phyloP scores from a whole-genome alignment of 2,113 vertebrate species.

The Heteronetta atricapilla region DNA sequence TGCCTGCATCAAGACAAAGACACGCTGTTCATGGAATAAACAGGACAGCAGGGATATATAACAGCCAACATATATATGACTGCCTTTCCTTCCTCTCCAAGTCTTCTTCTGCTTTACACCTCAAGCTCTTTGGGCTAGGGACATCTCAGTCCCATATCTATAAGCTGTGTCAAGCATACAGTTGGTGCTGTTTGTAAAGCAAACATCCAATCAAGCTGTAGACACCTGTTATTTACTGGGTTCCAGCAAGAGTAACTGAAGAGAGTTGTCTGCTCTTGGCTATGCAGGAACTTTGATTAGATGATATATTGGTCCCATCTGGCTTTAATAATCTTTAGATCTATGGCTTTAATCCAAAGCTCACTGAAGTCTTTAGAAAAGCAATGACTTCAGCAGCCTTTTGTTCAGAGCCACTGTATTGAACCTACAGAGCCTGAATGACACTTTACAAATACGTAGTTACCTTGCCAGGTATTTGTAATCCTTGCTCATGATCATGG shows the following conservation, averaged over 20 bases:
- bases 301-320: background rate
- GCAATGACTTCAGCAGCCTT: background rate
- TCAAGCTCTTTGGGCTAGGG: background rate
- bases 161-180: background rate
- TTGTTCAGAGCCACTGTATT: background rate
- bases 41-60: background rate
- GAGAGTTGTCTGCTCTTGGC: background rate
- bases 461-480: slow-evolving; percentile 9
- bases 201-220: background rate
- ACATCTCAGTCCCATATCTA: background rate
- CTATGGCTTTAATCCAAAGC: background rate
- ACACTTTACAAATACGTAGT: background rate
- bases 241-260: background rate
- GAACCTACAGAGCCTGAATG: slow-evolving; percentile 4
- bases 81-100: background rate
- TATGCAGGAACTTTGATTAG: slow-evolving; percentile 1
- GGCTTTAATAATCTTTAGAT: slow-evolving; percentile 32
- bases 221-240: background rate
- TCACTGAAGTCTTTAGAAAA: slow-evolving; percentile 27
- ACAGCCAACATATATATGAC: background rate
- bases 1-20: background rate
- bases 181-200: background rate
- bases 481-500: background rate
- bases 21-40: background rate
- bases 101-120: background rate